phyloP scores from a whole-genome alignment of 2,888 invertebrate species.

The Melikaiella ostensackeni region DNA sequence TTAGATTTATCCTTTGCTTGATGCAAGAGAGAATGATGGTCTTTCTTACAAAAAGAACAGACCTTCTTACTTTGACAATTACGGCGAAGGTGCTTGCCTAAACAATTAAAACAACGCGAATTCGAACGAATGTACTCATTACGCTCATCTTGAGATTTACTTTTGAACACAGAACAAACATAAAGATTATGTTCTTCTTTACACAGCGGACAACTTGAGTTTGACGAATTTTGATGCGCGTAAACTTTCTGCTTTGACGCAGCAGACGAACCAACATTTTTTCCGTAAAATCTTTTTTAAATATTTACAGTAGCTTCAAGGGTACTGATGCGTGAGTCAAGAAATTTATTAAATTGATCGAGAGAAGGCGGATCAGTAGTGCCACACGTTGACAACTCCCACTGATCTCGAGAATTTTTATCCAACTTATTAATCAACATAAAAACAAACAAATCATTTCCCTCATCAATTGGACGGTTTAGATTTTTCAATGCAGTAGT shows the following conservation, averaged over 20 bases:
- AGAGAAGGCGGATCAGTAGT: constrained; percentile 26
- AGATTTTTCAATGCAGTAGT: constrained; percentile 6
- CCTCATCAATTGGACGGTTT: constrained; percentile 14
- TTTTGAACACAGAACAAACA: neutral
- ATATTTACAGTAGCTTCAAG: neutral
- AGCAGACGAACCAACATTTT: neutral
- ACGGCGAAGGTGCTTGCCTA: neutral
- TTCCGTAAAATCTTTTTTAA: neutral
- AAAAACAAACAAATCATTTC: constrained; percentile 23
- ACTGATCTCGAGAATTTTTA: constrained; percentile 30
- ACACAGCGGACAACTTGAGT: neutral
- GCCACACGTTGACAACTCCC: constrained; percentile 3
- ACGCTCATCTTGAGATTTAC: neutral
- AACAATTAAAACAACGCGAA: neutral
- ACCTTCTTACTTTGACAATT: neutral
- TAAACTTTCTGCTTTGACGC: neutral
- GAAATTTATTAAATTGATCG: constrained; percentile 10
- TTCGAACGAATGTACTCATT: neutral
- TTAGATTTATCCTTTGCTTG: neutral
- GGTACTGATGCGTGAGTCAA: neutral
- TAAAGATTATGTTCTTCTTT: neutral
- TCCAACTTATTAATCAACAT: constrained; percentile 20
- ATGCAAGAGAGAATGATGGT: neutral
- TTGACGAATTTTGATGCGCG: neutral
- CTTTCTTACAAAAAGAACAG: neutral